Conservation (phyloP, 1,140 invertebrate species). For the Apolygus lucorum region DNA sequence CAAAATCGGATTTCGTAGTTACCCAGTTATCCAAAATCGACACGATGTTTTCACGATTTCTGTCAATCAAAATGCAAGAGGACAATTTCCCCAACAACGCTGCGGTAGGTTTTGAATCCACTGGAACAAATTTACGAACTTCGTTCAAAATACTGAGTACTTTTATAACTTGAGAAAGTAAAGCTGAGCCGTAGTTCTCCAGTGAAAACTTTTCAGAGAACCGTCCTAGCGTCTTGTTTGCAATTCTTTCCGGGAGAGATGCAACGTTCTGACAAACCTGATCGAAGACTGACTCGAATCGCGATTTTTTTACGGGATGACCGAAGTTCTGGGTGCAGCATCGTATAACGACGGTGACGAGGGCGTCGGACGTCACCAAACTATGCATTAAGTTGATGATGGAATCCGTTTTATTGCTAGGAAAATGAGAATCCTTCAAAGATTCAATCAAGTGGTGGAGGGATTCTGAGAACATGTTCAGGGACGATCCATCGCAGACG, state of each 20-base stretch:
- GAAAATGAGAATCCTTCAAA: conserved; percentile 39
- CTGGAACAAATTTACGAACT: conserved; percentile 37
- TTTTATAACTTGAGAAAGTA: not conserved
- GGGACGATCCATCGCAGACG: conserved; percentile 42
- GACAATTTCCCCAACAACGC: conserved; percentile 50
- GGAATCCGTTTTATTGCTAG: conserved; percentile 30
- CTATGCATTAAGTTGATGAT: conserved; percentile 42
- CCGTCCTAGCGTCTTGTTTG: conserved; percentile 51
- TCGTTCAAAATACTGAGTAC: conserved; percentile 17
- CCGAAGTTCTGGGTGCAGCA: conserved; percentile 30
- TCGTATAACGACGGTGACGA: conserved; percentile 43
- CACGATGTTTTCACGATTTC: conserved; percentile 33
- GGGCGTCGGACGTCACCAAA: conserved; percentile 47
- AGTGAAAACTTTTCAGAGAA: conserved; percentile 48
- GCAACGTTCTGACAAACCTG: conserved; percentile 49
- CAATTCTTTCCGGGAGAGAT: conserved; percentile 55
- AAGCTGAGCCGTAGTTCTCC: conserved; percentile 39
- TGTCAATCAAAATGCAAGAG: not conserved
- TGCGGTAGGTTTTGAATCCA: conserved; percentile 44
- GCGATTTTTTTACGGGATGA: not conserved
- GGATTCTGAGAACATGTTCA: conserved; percentile 44
- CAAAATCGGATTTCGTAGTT: conserved; percentile 13
- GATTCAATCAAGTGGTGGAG: conserved; percentile 42
- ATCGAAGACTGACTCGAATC: not conserved
- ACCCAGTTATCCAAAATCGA: conserved; percentile 37